Conservation (phyloP, 2,888 invertebrate species). For the Ceraclea dissimilis region DNA sequence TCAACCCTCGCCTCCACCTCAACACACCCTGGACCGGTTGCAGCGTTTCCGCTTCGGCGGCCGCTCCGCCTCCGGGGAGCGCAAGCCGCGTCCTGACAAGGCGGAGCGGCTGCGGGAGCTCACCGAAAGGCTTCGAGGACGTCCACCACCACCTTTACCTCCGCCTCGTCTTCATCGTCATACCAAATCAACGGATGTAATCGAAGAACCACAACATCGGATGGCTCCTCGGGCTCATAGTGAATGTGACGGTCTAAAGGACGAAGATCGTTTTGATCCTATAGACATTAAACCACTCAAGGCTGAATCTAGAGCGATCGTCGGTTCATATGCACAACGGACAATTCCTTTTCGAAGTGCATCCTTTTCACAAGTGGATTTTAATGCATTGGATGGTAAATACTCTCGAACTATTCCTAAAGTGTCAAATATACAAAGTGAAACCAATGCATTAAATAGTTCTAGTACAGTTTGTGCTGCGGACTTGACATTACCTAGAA, state of each 20-base stretch:
- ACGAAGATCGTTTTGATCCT: slow-evolving; percentile 37
- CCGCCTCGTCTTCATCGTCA: slow-evolving; percentile 40
- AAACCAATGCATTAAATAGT: neutral
- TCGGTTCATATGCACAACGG: slow-evolving; percentile 56
- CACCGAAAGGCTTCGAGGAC: slow-evolving; percentile 69
- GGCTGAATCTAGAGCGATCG: slow-evolving; percentile 52
- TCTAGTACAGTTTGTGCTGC: slow-evolving; percentile 31
- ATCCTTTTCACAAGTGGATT: slow-evolving; percentile 83
- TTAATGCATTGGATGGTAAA: slow-evolving; percentile 55
- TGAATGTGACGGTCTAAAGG: slow-evolving; percentile 15
- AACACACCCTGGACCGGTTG: slow-evolving; percentile 66
- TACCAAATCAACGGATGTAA: slow-evolving; percentile 49
- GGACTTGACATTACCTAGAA: slow-evolving; percentile 30
- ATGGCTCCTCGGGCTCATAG: slow-evolving; percentile 35
- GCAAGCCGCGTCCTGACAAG: slow-evolving; percentile 34
- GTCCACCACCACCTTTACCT: slow-evolving; percentile 34
- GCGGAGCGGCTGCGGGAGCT: slow-evolving; percentile 61
- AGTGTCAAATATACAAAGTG: slow-evolving; percentile 5
- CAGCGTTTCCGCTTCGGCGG: slow-evolving; percentile 70
- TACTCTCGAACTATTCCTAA: slow-evolving; percentile 39
- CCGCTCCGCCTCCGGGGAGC: slow-evolving; percentile 46
- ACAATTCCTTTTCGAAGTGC: slow-evolving; percentile 74
- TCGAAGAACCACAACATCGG: slow-evolving; percentile 48
- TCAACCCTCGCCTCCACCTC: slow-evolving; percentile 40
- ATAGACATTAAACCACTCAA: slow-evolving; percentile 47